Base-by-base conservation (phyloP, 2,113 vertebrate genomes). In the Syngnathoides biaculeatus region DNA sequence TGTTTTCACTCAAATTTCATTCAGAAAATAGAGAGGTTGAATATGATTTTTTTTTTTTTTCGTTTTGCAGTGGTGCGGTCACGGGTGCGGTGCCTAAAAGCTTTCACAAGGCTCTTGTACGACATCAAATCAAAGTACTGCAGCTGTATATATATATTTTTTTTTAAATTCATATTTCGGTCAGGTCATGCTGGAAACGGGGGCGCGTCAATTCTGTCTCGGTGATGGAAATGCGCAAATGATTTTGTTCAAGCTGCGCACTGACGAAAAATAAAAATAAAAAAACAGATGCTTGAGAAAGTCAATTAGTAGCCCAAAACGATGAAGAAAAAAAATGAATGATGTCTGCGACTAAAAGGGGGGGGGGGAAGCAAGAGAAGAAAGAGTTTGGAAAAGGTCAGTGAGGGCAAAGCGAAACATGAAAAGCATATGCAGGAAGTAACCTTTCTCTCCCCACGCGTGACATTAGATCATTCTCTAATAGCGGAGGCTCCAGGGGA, bases 391-490 rank as follows among this genome's bases (percentile, higher is more conserved):
- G 78, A 61, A 88, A 91, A 91, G 89, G 89, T 92, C 87, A 91
- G 72, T 71, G 82, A 86, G 78, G 81, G 69, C 81, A 79, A 68
- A 82, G 87, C 86, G 89, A 90, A 87, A 89, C 87, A 80, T 52
- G 48, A 52, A 87, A 88, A 85, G 86, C 53, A 73, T 89, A 87
- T 88, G 86, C 88, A 86, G 89, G 87, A 78, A 85, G 76, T 89
- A 91, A 92, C 90, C 90, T 91, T 92, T 92, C 88, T 72, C 20
- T 52, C 20, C 82, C 82, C 81, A 80, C 80, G 82, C 81, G 78
- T 88, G 90, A 89, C 86, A 89, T 91, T 86, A 88, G 85, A 91
- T 89, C 84, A 84, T 79, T 87, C 80, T 89, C 84, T 90, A 83
- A 87, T 90, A 86, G 78, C 52, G 67, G 68, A 69, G 76, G 83